Evolutionary conservation across 2,113 vertebrate genomes (phyloP), one percentile per base, ranked within the genome.

Genomic region (Merops nubicus): DNA sequence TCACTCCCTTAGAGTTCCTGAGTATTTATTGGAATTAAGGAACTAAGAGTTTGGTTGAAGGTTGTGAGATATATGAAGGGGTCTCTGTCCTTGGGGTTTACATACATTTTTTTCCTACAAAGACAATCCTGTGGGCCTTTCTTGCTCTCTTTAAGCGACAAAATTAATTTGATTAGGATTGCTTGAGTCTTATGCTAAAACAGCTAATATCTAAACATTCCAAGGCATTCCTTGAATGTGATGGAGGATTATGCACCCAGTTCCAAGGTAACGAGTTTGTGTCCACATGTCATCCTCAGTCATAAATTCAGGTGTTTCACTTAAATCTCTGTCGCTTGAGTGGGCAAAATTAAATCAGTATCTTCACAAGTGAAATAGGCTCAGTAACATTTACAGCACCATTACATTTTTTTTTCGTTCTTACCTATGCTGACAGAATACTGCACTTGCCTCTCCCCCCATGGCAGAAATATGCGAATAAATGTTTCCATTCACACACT

Each of bases 331-430:
- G 50, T 65, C 93, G 85, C 78, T 69, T 78, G 92, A 95, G 85
- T 72, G 86, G 86, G 93, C 72, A 90, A 96, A 96, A 97, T 80
- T 72, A 95, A 97, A 96, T 81, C 86, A 91, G 45, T 33, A 73
- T 21, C 34, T 38, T 95, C 34, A 11, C 59, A 96, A 83, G 65
- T 54, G 69, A 94, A 96, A 89, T 29, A 84, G 92, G 53, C 81
- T 95, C 86, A 94, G 95, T 65, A 96, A 96, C 69, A 97, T 89
- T 92, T 93, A 93, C 40, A 89, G 68, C 87, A 92, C 47, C 82
- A 64, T 85, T 85, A 76, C 21, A 8, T 81, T n/a, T n/a, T n/a
- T n/a, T n/a, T n/a, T n/a, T n/a, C n/a, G n/a, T n/a, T n/a, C n/a
- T n/a, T n/a, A n/a, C n/a, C n/a, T n/a, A n/a, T n/a, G n/a, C 72